Percentiles rank a stretch among this genome's conserved stretches.
These are phyloP conservation scores for Myioborus miniatus DNA, from an alignment of 2,797 vertebrate genomes.

Conservation along the genomic window DNA sequence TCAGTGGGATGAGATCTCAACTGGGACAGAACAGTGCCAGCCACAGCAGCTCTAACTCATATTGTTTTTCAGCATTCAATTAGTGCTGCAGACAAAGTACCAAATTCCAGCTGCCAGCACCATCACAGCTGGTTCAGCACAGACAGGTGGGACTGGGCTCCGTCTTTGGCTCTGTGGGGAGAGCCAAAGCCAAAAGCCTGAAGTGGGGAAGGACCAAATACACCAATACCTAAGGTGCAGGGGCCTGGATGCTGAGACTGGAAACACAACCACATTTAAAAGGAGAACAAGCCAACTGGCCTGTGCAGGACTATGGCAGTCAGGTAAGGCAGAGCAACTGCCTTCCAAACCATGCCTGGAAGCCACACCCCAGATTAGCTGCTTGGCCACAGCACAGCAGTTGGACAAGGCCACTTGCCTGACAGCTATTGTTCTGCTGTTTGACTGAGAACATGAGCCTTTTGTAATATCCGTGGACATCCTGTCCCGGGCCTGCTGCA, in stretches of 20 bases:
- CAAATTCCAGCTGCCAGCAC: not conserved
- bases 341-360: not conserved
- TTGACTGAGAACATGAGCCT: not conserved
- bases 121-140: not conserved
- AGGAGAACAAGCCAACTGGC: not conserved
- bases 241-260: not conserved
- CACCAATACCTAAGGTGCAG: not conserved
- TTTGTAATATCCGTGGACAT: not conserved
- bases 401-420: not conserved
- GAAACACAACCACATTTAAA: not conserved
- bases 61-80: not conserved
- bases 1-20: not conserved
- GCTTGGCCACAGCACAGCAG: not conserved
- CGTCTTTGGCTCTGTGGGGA: not conserved
- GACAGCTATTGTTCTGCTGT: constrained; percentile 7
- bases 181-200: not conserved
- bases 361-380: not conserved
- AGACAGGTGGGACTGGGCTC: not conserved
- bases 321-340: not conserved
- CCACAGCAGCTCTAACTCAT: not conserved
- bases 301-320: not conserved
- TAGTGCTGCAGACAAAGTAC: not conserved
- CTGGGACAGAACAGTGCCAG: not conserved
- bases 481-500: not conserved
- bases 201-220: not conserved